These are phyloP conservation scores for Rhynchotus rufescens DNA, from an alignment of 2,797 vertebrate genomes.

Conservation along the genomic window DNA sequence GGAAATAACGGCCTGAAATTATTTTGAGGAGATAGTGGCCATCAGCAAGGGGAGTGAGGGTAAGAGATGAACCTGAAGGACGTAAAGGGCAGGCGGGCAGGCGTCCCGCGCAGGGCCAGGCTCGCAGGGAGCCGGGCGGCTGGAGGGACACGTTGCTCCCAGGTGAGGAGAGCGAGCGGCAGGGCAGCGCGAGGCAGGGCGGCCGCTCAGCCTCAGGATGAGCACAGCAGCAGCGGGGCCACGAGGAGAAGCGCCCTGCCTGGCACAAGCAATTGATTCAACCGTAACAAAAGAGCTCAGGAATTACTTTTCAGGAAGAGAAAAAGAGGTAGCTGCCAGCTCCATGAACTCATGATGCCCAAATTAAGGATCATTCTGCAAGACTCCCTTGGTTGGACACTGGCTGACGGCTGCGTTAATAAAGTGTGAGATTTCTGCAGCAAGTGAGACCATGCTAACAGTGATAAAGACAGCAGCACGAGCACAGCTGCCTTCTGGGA, in stretches of 20 bases:
- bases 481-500: background rate
- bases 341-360: background rate
- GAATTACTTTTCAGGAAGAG: slow-evolving; percentile 6
- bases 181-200: background rate
- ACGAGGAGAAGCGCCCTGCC: background rate
- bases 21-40: background rate
- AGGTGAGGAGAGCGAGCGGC: background rate
- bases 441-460: background rate
- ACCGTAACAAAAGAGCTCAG: background rate
- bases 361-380: background rate
- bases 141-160: background rate
- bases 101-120: background rate
- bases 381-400: background rate
- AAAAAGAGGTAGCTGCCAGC: background rate
- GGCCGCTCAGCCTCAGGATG: background rate
- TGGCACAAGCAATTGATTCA: slow-evolving; percentile 12
- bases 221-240: background rate
- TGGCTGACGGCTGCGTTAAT: background rate
- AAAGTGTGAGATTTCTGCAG: background rate
- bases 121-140: background rate
- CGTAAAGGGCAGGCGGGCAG: background rate
- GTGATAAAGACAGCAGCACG: background rate
- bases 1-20: background rate
- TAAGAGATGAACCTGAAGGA: background rate
- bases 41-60: background rate